phyloP scores from a whole-genome alignment of 2,797 vertebrate genomes.

The Toxotes lorentzi region DNA sequence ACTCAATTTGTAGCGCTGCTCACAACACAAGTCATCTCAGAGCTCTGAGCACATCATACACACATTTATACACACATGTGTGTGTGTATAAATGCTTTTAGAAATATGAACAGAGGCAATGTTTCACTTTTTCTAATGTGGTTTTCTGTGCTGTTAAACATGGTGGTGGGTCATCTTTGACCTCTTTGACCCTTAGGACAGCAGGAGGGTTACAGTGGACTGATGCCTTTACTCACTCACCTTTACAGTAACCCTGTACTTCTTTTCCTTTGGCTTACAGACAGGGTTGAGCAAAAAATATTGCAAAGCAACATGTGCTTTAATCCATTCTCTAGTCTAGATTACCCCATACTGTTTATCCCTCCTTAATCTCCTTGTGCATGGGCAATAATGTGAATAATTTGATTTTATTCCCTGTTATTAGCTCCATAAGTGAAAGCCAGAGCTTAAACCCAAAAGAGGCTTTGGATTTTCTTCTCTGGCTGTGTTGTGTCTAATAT shows the following conservation, averaged over 20 bases:
- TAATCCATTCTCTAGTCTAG: constrained; percentile 38
- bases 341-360: constrained; percentile 49
- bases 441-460: constrained; percentile 44
- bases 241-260: not conserved
- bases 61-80: too few species aligned
- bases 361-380: constrained; percentile 46
- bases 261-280: not conserved
- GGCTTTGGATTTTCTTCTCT: constrained; percentile 50
- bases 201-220: too few species aligned
- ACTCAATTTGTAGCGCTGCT: too few species aligned
- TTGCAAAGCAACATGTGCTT: constrained; percentile 40
- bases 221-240: not conserved
- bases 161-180: too few species aligned
- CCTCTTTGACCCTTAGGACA: too few species aligned
- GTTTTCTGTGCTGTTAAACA: too few species aligned
- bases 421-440: constrained; percentile 50
- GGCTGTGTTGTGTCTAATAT: constrained; percentile 2
- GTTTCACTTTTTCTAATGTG: too few species aligned
- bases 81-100: too few species aligned
- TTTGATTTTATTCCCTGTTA: constrained; percentile 41
- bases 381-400: constrained; percentile 45
- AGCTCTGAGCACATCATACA: too few species aligned
- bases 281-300: not conserved
- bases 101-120: too few species aligned
- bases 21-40: too few species aligned